Base-by-base conservation (phyloP, 2,888 invertebrate species). In the Tortrix viridana region DNA sequence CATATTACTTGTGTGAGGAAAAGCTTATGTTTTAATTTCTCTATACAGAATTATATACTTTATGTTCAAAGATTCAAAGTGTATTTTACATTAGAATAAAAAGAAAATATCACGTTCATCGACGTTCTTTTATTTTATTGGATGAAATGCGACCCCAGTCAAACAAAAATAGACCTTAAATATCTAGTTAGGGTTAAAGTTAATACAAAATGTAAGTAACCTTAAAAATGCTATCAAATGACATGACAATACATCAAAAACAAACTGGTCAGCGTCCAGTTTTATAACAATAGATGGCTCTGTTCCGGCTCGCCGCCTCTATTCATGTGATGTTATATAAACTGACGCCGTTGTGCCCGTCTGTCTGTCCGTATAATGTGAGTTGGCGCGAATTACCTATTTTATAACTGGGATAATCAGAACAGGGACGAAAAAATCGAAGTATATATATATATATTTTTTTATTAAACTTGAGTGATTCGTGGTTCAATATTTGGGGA, bases 261-360 rank as follows among this genome's bases (percentile, higher is more conserved):
- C 44, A 19, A 44, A 2, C 44, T 16, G 0, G 44, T 50, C 16
- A n/a, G 19, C 23, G 68, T 67, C 77, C 72, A 69, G 76, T 73
- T 74, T 69, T 44, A 16, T 65, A 71, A 85, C 84, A 85, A 82
- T 74, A 60, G 66, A 58, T 32, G 66, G 71, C 66, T 67, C 71
- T 66, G 66, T 69, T 70, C 78, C 85, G 88, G 63, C 72, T 74
- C 23, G 81, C 20, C 77, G 85, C 53, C 6, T 65, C 81, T 68
- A 80, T 90, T 90, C 84, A 88, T 53, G n/a, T 26, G 3, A 79
- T 73, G 70, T 85, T 86, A 89, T 89, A 88, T 85, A 89, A 84
- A 70, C 52, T 6, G 16, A 37, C 18, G 32, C 32, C 49, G 18
- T 41, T 4, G 9, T 20, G 57, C 46, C 47, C 53, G 65, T 52